These are phyloP conservation scores for Hydractinia symbiolongicarpus DNA, from an alignment of 30 jellyfish, hydroid and myxozoan genomes.

Conservation along the genomic window DNA sequence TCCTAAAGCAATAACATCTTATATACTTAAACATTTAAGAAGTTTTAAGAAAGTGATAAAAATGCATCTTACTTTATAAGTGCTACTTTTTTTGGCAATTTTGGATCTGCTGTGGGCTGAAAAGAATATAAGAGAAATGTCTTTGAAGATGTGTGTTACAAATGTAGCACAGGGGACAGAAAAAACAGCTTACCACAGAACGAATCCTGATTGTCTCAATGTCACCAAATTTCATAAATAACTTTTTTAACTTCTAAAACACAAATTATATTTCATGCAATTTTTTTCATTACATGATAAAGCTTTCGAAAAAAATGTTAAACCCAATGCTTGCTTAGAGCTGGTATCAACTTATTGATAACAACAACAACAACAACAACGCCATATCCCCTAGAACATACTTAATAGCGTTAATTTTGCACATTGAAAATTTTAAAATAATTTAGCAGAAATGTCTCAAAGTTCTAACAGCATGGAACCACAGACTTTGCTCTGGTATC, in stretches of 20 bases:
- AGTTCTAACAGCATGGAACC: too few relatives aligned
- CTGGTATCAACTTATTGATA: too few relatives aligned
- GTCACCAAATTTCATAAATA: conserved; percentile 50
- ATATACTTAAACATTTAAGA: too few relatives aligned
- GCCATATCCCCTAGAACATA: too few relatives aligned
- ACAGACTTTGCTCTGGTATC: too few relatives aligned
- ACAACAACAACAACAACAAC: too few relatives aligned
- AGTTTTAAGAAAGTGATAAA: background rate
- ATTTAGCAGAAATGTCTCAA: background rate
- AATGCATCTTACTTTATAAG: conserved; percentile 14
- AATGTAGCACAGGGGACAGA: background rate
- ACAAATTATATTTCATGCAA: background rate
- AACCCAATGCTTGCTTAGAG: too few relatives aligned
- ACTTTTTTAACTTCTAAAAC: conserved; percentile 29
- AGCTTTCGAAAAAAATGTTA: background rate
- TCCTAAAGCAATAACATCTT: background rate
- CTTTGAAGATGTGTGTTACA: background rate
- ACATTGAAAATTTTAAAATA: background rate
- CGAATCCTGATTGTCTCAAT: conserved; percentile 64
- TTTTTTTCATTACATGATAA: background rate
- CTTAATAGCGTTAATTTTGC: background rate
- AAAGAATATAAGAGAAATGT: background rate
- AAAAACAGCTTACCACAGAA: conserved; percentile 51
- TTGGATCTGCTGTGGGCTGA: conserved; percentile 36
- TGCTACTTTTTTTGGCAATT: conserved; percentile 37